Evolutionary conservation across 2,797 vertebrate genomes (phyloP).

Genomic region (Onychomys arenicola): DNA sequence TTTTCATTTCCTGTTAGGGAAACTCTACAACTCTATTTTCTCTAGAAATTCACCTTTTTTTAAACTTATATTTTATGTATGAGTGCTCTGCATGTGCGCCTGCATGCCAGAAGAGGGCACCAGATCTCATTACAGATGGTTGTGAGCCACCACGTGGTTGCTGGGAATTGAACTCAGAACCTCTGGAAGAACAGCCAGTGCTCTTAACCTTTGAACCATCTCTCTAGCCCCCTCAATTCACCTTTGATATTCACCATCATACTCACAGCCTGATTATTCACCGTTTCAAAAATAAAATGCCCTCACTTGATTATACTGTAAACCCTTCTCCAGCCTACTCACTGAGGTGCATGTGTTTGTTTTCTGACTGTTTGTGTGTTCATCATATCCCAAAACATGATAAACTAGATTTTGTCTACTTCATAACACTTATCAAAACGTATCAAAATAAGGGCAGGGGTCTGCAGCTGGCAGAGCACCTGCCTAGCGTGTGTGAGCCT

Average conservation of each 20-base stretch:
- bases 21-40: constrained; percentile 19
- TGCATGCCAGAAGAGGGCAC: no score
- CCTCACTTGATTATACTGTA: not conserved
- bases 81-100: no score
- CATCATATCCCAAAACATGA: not conserved
- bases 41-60: no score
- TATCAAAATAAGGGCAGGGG: not conserved
- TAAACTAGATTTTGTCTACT: not conserved
- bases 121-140: no score
- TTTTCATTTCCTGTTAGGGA: constrained; percentile 42
- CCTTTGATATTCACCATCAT: not conserved
- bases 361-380: not conserved
- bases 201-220: no score
- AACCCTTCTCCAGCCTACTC: not conserved
- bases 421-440: constrained; percentile 40
- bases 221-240: no score
- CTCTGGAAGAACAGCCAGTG: no score
- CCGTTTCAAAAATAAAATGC: constrained; percentile 45
- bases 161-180: no score
- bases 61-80: no score
- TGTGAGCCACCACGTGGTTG: no score
- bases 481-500: not conserved
- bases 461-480: not conserved
- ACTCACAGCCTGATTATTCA: constrained; percentile 10
- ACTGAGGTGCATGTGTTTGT: not conserved